phyloP scores from a whole-genome alignment of 2,888 invertebrate species.

The Drosophila nr. perissopoda region DNA sequence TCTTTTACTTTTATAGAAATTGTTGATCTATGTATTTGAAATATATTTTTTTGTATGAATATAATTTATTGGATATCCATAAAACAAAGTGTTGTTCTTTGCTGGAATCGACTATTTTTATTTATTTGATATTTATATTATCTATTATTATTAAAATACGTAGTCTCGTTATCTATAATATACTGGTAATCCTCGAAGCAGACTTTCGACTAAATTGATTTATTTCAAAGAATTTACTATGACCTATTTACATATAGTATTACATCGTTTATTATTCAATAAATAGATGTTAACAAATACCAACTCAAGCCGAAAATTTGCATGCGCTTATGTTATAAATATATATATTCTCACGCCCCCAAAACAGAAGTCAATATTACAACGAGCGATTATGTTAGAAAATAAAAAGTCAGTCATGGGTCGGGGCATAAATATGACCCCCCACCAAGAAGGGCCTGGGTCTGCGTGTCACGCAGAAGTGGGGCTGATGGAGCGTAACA shows the following conservation, averaged over 20 bases:
- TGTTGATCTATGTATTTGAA: not conserved
- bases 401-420: conserved; percentile 23
- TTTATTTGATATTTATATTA: not conserved
- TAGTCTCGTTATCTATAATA: not conserved
- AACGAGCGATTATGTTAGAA: conserved; percentile 50
- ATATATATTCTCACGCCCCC: not conserved
- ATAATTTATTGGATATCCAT: not conserved
- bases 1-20: not conserved
- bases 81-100: not conserved
- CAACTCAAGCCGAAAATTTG: not conserved
- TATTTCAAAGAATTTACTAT: not conserved
- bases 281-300: not conserved
- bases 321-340: not conserved
- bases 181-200: not conserved
- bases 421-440: conserved; percentile 50
- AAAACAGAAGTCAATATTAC: conserved; percentile 39
- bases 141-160: not conserved
- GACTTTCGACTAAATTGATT: not conserved
- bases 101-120: not conserved
- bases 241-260: not conserved
- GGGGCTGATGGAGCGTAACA: not conserved
- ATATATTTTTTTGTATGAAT: not conserved
- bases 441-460: conserved; percentile 3
- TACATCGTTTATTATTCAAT: not conserved
- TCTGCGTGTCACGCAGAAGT: not conserved